A percentile compares a stretch with the other conserved stretches of the same genome.
These are phyloP conservation scores for Taxidea taxus DNA, from an alignment of 2,113 vertebrate species.

Conservation along the genomic window DNA sequence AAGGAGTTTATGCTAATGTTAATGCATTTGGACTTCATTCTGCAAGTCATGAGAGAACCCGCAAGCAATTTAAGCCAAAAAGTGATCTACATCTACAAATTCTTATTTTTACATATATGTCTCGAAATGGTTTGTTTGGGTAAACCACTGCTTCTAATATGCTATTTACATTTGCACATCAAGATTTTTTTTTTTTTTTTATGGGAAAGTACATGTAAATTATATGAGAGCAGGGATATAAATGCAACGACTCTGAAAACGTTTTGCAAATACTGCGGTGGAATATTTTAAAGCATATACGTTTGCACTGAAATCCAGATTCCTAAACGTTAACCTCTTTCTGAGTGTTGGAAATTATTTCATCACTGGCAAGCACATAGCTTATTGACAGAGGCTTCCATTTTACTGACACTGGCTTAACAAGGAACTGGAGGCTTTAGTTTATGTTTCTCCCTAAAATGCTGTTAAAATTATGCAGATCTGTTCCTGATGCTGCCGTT, in stretches of 20 bases:
- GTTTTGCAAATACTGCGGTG: conserved; percentile 59
- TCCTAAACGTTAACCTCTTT: conserved; percentile 64
- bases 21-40: conserved; percentile 17
- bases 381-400: conserved; percentile 68
- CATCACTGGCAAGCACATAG: conserved; percentile 62
- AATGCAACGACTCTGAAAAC: conserved; percentile 63
- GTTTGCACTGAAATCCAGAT: conserved; percentile 51
- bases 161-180: conserved; percentile 72
- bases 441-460: conserved; percentile 73
- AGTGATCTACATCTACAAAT: background rate
- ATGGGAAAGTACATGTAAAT: conserved; percentile 69
- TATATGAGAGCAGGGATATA: conserved; percentile 47
- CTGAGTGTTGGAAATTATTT: conserved; percentile 67
- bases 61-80: background rate
- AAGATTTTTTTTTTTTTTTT: conserved; percentile 51
- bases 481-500: conserved; percentile 16
- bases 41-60: background rate
- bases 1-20: background rate
- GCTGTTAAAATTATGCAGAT: conserved; percentile 67
- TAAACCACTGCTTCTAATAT: conserved; percentile 70
- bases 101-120: conserved; percentile 49
- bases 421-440: conserved; percentile 72
- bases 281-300: background rate
- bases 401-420: conserved; percentile 75
- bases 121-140: conserved; percentile 69